These are phyloP conservation scores for Papilio demoleus DNA, from an alignment of 2,888 invertebrate species.

Conservation along the genomic window DNA sequence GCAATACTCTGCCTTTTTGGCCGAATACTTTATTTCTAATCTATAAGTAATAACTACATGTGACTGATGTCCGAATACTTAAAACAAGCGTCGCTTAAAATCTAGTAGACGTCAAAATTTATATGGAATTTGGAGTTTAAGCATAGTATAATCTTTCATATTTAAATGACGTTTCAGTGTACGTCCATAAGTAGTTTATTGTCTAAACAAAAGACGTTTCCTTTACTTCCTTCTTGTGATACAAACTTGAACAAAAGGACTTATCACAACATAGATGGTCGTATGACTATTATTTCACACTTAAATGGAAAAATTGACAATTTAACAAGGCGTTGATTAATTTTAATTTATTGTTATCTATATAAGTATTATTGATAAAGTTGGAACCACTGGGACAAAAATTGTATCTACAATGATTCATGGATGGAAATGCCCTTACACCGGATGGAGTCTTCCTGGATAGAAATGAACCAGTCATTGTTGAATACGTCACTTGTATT, in stretches of 20 bases:
- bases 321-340: neutral
- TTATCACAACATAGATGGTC: neutral
- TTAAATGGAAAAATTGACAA: neutral
- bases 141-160: too few species aligned
- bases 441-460: constrained; percentile 13
- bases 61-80: too few species aligned
- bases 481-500: neutral
- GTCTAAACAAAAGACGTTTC: too few species aligned
- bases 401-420: too few species aligned
- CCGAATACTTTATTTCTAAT: too few species aligned
- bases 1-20: too few species aligned
- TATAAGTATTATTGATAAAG: neutral
- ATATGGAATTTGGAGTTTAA: too few species aligned
- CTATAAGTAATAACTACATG: too few species aligned
- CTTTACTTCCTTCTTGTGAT: neutral
- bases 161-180: too few species aligned
- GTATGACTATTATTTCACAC: neutral
- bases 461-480: neutral
- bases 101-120: too few species aligned
- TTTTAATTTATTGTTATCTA: neutral
- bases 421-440: neutral
- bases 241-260: neutral
- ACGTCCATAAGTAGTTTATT: too few species aligned
- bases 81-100: too few species aligned
- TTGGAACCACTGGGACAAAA: neutral